phyloP scores from a whole-genome alignment of 64 coral and sea anemone genomes.

The Acropora yongei region DNA sequence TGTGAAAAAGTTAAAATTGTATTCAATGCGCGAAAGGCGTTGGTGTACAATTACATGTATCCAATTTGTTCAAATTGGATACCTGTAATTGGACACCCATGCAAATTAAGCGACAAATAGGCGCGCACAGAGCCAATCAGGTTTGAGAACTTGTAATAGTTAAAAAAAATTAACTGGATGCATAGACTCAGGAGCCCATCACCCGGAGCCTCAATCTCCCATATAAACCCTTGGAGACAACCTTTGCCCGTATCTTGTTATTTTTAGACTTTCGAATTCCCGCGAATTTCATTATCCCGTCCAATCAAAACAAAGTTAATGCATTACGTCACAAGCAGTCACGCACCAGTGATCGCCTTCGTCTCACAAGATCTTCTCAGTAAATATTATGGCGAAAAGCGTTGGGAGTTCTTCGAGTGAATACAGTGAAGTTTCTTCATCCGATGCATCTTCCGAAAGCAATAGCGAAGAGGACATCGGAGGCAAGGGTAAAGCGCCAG shows the following conservation, averaged over 20 bases:
- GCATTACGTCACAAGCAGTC: neutral
- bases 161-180: no score
- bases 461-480: neutral
- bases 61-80: no score
- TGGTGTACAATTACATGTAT: no score
- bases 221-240: slow-evolving; percentile 9
- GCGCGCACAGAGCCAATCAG: no score
- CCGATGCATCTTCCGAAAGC: neutral
- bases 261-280: neutral
- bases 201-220: neutral
- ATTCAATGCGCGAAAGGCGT: no score
- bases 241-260: neutral
- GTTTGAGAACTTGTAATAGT: no score
- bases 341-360: neutral
- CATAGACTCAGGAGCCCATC: neutral
- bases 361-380: neutral
- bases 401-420: neutral
- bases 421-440: slow-evolving; percentile 2
- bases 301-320: neutral
- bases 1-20: no score
- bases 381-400: neutral
- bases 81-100: no score
- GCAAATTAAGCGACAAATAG: no score
- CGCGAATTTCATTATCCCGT: neutral
- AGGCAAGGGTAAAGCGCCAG: neutral